Percentiles rank a stretch among this genome's conserved stretches.
Evolutionary conservation across 2,797 vertebrate species (phyloP).

Genomic region (Tokudaia muenninki): DNA sequence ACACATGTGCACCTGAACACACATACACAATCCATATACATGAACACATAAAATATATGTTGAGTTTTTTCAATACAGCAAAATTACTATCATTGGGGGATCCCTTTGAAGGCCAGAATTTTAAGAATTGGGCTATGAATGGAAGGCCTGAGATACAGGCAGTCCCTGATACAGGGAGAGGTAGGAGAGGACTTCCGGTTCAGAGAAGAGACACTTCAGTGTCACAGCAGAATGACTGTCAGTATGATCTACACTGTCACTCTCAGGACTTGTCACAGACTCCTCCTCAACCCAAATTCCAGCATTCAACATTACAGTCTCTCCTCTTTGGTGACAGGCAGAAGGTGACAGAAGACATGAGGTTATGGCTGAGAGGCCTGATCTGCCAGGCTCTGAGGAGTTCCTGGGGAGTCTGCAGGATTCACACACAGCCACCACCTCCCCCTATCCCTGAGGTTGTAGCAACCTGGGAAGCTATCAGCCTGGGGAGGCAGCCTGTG

Average conservation of each 20-base stretch:
- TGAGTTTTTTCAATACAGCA: background rate
- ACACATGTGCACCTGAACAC: background rate
- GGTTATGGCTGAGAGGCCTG: constrained; percentile 7
- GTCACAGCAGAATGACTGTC: background rate
- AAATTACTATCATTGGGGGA: background rate
- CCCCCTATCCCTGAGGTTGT: constrained; percentile 77
- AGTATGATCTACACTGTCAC: rapidly evolving
- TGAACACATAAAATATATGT: background rate
- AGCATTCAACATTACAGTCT: background rate
- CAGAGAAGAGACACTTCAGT: background rate
- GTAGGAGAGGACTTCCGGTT: background rate
- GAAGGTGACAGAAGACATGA: background rate
- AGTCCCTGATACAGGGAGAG: background rate
- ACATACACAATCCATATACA: background rate
- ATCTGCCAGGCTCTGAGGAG: background rate
- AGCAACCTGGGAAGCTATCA: constrained; percentile 87
- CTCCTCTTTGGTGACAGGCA: constrained; percentile 22
- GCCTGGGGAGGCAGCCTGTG: constrained; percentile 77
- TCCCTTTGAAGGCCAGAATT: background rate
- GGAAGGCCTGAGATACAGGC: background rate
- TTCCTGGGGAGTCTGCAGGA: background rate
- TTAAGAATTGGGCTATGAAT: background rate
- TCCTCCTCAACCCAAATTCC: background rate
- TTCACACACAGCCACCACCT: background rate
- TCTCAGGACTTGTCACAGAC: background rate